Percentiles rank a stretch among this genome's conserved stretches.
phyloP scores from a whole-genome alignment of 2,888 invertebrate species.

The Cepaea hortensis region DNA sequence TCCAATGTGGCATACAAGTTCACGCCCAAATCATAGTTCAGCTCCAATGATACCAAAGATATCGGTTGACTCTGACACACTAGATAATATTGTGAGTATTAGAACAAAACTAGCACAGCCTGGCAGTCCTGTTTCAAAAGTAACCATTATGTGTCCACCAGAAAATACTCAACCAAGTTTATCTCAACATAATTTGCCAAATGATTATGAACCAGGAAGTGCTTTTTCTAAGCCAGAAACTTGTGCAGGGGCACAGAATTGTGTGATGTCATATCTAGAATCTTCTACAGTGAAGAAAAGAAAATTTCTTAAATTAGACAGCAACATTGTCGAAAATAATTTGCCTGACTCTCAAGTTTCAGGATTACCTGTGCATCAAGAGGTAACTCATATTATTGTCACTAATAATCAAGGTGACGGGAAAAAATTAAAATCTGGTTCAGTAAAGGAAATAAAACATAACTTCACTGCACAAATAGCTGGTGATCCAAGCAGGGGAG shows the following conservation, averaged over 20 bases:
- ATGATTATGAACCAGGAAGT: slow-evolving; percentile 1
- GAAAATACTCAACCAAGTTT: background rate
- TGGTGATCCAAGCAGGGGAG: background rate
- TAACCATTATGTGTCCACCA: background rate
- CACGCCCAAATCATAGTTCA: background rate
- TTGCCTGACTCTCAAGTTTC: background rate
- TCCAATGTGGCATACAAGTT: background rate
- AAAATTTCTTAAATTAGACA: background rate
- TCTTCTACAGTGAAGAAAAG: background rate
- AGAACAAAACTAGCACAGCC: background rate
- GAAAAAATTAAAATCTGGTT: background rate
- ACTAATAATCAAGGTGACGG: background rate
- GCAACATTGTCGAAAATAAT: background rate
- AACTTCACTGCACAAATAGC: background rate
- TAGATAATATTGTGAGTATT: background rate
- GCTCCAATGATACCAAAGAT: background rate
- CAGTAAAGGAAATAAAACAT: background rate
- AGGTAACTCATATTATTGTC: too few relatives aligned
- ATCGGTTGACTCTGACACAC: background rate
- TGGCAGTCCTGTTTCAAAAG: background rate
- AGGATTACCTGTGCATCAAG: background rate
- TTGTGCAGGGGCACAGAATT: background rate
- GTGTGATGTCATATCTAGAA: background rate
- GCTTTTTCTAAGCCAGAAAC: background rate
- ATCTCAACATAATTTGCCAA: background rate